Conservation (phyloP, 2,113 vertebrate genomes). For the Leucosticte australis region DNA sequence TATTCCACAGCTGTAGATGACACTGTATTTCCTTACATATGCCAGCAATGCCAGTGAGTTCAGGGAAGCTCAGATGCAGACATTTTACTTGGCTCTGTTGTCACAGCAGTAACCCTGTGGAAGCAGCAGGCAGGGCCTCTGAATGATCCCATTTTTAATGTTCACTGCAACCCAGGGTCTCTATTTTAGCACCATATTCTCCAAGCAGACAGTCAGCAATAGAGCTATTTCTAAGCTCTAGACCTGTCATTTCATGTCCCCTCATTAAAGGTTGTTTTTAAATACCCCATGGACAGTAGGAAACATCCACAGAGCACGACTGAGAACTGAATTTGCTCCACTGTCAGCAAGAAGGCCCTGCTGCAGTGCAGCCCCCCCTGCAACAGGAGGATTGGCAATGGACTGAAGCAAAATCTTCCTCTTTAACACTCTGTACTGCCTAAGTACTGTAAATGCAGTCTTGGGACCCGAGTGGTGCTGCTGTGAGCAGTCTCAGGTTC, state of each 20-base stretch:
- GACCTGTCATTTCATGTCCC: not conserved
- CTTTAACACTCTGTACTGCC: not conserved
- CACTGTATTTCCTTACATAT: not conserved
- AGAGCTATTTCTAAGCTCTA: not conserved
- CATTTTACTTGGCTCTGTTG: not conserved
- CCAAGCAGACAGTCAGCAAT: not conserved
- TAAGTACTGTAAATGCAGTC: not conserved
- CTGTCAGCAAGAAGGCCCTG: not conserved
- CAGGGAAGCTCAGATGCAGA: not conserved
- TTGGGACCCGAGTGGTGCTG: not conserved
- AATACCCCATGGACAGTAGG: not conserved
- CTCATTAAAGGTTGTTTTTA: not conserved
- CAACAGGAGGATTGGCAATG: not conserved
- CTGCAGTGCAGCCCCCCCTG: not conserved
- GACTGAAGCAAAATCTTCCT: not conserved
- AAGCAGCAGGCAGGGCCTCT: not conserved
- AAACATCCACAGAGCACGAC: not conserved
- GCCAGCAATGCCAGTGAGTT: not conserved
- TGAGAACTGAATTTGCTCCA: not conserved
- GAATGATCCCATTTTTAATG: not conserved
- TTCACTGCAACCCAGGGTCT: not conserved
- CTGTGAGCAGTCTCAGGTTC: not conserved
- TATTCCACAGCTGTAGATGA: not conserved
- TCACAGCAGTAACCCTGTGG: not conserved
- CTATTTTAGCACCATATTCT: not conserved